A percentile compares a stretch with the other conserved stretches of the same genome.
These are phyloP conservation scores for Agrotis exclamationis DNA, from an alignment of 2,888 invertebrate species.

Conservation along the genomic window DNA sequence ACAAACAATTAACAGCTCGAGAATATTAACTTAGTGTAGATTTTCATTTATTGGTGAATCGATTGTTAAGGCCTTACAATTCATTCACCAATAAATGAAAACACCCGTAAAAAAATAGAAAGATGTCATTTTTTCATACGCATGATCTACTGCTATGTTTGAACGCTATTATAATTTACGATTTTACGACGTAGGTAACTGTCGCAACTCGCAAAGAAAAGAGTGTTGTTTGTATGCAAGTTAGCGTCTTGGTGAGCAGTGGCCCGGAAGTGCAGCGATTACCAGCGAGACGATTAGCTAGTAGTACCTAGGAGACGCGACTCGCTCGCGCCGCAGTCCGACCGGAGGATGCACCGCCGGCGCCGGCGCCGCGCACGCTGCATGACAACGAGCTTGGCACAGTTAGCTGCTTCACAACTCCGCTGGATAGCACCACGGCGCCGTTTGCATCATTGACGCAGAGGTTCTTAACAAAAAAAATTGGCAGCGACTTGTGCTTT, in stretches of 20 bases:
- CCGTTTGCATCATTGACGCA: no score
- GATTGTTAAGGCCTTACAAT: neutral
- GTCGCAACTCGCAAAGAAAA: neutral
- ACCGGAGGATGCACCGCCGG: neutral
- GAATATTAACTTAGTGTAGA: no score
- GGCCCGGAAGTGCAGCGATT: conserved; percentile 59
- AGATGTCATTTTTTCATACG: neutral
- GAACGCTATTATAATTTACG: neutral
- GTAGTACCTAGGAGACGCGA: neutral
- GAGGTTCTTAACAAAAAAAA: no score
- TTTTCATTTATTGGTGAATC: no score
- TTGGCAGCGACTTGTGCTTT: no score
- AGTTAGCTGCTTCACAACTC: neutral
- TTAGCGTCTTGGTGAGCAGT: conserved; percentile 15
- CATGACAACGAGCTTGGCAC: conserved; percentile 39
- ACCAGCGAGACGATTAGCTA: conserved; percentile 31
- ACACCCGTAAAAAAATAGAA: neutral
- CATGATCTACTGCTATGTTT: neutral
- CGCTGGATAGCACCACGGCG: no score
- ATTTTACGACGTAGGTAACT: neutral
- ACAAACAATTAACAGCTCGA: no score
- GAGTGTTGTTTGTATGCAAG: conserved; percentile 43
- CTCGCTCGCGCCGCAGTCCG: neutral
- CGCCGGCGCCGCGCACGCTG: conserved; percentile 16
- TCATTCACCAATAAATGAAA: neutral